phyloP scores from a whole-genome alignment of 2,888 invertebrate genomes.

The Calameuta idolon region DNA sequence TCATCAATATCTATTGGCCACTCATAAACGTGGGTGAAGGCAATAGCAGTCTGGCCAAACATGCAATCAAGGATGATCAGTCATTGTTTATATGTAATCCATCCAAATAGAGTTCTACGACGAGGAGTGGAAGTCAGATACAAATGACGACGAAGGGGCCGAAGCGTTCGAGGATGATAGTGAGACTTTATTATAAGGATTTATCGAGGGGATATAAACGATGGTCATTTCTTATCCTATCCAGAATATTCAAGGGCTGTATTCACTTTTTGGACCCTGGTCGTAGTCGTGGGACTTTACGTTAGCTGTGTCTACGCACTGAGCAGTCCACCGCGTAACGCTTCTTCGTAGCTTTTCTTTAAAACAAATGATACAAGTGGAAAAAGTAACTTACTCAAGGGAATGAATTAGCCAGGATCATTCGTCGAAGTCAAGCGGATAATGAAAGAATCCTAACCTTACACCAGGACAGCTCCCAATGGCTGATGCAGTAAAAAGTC shows the following conservation, averaged over 20 bases:
- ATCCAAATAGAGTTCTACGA: neutral
- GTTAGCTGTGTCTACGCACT: slow-evolving; percentile 49
- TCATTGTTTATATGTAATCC: neutral
- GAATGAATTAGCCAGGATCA: neutral
- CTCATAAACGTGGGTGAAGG: neutral
- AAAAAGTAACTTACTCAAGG: neutral
- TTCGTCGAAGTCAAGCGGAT: slow-evolving; percentile 2
- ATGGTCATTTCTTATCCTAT: neutral
- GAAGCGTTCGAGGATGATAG: neutral
- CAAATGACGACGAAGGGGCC: neutral
- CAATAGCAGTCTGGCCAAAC: neutral
- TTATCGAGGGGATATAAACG: neutral
- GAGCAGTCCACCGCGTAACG: slow-evolving; percentile 43
- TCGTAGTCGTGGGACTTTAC: slow-evolving; percentile 49
- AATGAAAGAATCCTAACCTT: neutral
- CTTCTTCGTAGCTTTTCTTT: neutral
- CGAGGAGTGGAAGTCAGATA: neutral
- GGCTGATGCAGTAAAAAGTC: neutral
- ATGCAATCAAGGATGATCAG: neutral
- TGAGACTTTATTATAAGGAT: neutral
- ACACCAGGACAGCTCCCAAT: neutral
- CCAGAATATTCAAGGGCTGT: slow-evolving; percentile 50
- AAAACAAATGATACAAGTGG: neutral
- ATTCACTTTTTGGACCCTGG: slow-evolving; percentile 50
- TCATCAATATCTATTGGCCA: neutral